Conservation (phyloP, 1,140 invertebrate species). For the Apocrypta bakeri region DNA sequence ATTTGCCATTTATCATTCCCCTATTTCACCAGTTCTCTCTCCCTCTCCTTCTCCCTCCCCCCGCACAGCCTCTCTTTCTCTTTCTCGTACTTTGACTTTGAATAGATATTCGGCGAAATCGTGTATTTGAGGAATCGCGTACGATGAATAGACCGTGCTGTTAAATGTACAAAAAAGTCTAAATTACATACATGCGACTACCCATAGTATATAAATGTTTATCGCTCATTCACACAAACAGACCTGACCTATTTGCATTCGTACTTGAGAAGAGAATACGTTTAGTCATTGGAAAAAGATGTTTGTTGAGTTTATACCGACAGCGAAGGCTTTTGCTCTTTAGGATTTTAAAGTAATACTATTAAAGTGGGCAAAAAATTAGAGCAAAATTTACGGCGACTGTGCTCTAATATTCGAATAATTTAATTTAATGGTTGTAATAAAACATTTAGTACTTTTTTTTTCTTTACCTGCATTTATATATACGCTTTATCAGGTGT, state of each 20-base stretch:
- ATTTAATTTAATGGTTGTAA: neutral
- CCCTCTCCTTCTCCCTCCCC: too few species aligned
- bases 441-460: neutral
- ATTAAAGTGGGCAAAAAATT: neutral
- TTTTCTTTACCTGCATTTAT: neutral
- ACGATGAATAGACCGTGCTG: neutral
- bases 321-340: neutral
- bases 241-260: neutral
- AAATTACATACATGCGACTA: neutral
- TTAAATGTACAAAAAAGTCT: neutral
- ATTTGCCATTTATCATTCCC: too few species aligned
- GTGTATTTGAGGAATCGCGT: neutral
- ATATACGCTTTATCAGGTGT: neutral
- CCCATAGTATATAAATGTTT: neutral
- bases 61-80: too few species aligned
- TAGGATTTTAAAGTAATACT: neutral
- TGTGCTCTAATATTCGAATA: neutral
- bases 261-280: slow-evolving; percentile 1
- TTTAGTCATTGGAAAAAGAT: neutral
- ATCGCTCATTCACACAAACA: neutral
- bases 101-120: neutral
- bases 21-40: too few species aligned
- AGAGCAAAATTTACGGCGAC: neutral
- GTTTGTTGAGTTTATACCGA: too few species aligned
- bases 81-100: too few species aligned